Evolutionary conservation across 1,140 invertebrate genomes (phyloP), one percentile per base, ranked within the genome.

Genomic region (Muscidifurax raptorellus): DNA sequence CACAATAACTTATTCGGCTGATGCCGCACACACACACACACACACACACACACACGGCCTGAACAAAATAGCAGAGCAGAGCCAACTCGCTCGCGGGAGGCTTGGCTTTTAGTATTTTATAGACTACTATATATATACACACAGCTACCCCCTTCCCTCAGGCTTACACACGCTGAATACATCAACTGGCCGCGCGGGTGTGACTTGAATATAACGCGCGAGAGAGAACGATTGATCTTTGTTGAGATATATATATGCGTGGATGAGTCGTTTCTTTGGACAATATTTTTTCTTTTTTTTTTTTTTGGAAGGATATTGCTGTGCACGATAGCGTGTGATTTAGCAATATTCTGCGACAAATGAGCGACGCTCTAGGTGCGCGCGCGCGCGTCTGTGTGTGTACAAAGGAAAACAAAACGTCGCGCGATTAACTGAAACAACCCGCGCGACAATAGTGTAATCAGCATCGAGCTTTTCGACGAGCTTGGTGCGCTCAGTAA

Each of bases 341-440:
- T n/a, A 13, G 18, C 3, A 5, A n/a, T 47, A 47, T 47, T 47
- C 44, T 47, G 6, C 52, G 52, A 22, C 15, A 36, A 80, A 40
- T 67, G 40, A 71, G 30, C 40, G 64, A n/a, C 4, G 22, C 32
- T 30, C 52, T 89, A 89, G 36, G 4, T n/a, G n/a, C n/a, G n/a
- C n/a, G n/a, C n/a, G n/a, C n/a, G n/a, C n/a, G n/a, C n/a, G n/a
- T n/a, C n/a, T n/a, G n/a, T n/a, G 36, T 36, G 36, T 36, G 10
- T 40, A 40, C 10, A 89, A 90, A 87, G 86, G 85, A 86, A 88
- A 89, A 89, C 89, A 90, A 88, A 89, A 86, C 86, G 82, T 47
- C 80, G 85, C 84, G 78, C 89, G 90, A 91, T 91, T 91, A 91
- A 90, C 89, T 88, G 90, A 91, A 91, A 91, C 90, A 90, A 90